Evolutionary conservation across 2,113 vertebrate species (phyloP).

Genomic region (Galeopterus variegatus): DNA sequence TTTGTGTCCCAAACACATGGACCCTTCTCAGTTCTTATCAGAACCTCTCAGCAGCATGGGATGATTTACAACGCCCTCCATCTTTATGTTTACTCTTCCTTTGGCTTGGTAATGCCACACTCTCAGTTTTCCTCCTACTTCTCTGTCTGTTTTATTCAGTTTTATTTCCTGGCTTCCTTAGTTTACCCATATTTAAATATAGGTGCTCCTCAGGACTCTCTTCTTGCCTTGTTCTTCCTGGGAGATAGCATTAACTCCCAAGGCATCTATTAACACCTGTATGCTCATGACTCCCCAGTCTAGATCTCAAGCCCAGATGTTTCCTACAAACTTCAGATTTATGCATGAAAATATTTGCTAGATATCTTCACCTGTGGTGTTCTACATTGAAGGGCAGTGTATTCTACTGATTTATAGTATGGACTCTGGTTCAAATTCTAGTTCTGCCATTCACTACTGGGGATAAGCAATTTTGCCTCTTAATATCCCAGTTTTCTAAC

Average conservation of each 20-base stretch:
- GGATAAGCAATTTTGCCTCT: neutral
- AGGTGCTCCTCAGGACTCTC: neutral
- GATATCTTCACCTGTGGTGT: conserved; percentile 4
- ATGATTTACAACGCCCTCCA: neutral
- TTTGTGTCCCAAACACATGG: neutral
- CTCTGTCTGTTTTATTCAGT: neutral
- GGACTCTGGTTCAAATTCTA: conserved; percentile 41
- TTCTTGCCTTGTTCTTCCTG: neutral
- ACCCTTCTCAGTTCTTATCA: neutral
- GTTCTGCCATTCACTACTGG: neutral
- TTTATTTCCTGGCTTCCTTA: neutral
- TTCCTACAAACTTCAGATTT: neutral
- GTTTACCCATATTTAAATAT: neutral
- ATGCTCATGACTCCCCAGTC: neutral
- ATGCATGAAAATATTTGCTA: neutral
- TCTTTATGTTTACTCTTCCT: neutral
- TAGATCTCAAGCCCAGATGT: neutral
- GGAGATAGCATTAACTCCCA: neutral
- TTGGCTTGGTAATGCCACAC: neutral
- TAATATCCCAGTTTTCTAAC: neutral
- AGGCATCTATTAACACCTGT: neutral
- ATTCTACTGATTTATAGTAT: neutral
- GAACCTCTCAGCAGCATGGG: neutral
- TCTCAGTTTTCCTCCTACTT: neutral
- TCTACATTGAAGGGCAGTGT: neutral